Evolutionary conservation across 2,888 invertebrate species (phyloP).

Genomic region (Entomobrya multifasciata): DNA sequence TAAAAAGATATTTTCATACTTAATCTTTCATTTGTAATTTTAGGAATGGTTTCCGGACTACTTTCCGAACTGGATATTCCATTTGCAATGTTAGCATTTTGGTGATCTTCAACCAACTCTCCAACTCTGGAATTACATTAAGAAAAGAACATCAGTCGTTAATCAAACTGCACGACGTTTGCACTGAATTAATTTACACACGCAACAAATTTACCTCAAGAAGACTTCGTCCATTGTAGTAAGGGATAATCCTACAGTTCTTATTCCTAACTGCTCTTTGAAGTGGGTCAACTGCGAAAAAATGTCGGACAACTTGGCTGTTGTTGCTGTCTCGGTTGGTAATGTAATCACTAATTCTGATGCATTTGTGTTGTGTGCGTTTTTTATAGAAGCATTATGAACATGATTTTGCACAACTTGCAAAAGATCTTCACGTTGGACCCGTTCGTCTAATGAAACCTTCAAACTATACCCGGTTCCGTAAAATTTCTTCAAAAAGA

Average conservation of each 20-base stretch:
- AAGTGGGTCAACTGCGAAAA: constrained; percentile 86
- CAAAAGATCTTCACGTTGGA: no score
- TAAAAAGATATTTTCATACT: constrained; percentile 22
- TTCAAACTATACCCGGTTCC: constrained; percentile 83
- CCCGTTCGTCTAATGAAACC: constrained; percentile 79
- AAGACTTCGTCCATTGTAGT: constrained; percentile 95
- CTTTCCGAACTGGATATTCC: constrained; percentile 13
- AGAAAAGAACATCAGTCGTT: no score
- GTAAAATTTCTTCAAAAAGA: constrained; percentile 86
- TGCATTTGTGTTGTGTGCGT: constrained; percentile 60
- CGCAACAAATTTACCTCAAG: constrained; percentile 88
- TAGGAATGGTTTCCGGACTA: constrained; percentile 19
- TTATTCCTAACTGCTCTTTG: constrained; percentile 86
- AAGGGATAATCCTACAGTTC: constrained; percentile 90
- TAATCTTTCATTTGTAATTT: constrained; percentile 48
- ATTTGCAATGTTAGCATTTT: constrained; percentile 23
- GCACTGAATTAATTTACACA: constrained; percentile 85
- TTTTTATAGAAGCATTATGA: constrained; percentile 84
- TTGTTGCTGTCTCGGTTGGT: constrained; percentile 83
- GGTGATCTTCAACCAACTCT: constrained; percentile 70
- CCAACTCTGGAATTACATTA: constrained; percentile 77
- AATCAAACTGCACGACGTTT: no score
- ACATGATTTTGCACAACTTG: constrained; percentile 84
- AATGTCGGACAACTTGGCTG: constrained; percentile 86
- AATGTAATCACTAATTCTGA: constrained; percentile 75